Evolutionary conservation across 2,113 vertebrate genomes (phyloP), one percentile per base, ranked within the genome.

Genomic region (Scortum barcoo): DNA sequence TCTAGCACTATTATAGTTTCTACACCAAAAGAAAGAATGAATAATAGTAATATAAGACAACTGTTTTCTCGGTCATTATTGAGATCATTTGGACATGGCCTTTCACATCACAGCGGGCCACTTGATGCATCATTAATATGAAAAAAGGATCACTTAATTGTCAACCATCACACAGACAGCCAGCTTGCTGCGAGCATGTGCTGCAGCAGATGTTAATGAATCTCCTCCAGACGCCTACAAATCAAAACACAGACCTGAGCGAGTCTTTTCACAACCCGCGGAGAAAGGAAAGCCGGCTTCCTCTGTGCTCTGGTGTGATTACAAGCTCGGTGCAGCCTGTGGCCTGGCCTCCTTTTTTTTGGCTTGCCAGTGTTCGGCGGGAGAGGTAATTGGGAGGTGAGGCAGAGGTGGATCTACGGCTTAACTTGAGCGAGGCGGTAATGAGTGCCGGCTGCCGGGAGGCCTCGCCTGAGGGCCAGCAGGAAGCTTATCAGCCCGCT

Each of bases 301-400:
- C 5, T 46, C 42, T 78, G 57, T 19, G 66, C 61, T 71, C 58
- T 3, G 67, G 4, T 63, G 81, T 51, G 71, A 79, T 72, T 68
- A 42, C 63, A 26, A 71, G 14, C 66, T 57, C 44, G 62, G 40
- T 26, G 69, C 79, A 72, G 63, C 58, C 36, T 16, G 50, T 11
- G 40, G 42, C 66, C 72, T 6, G 72, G 81, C 72, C 76, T 74
- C 79, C 57, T 83, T n/a, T 46, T n/a, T n/a, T 50, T 44, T 26
- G 65, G 63, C 62, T 68, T 14, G 51, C 46, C 54, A 5, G 56
- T 7, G n/a, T 22, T 58, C 53, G 53, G 56, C 70, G 78, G n/a
- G 74, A 63, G 67, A 65, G 71, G 79, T 87, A 89, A 90, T 83
- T 87, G 78, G 76, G 46, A 87, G 76, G 78, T 78, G 74, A 87